Base-by-base conservation (phyloP, 2,888 invertebrate genomes). In the Cantharis rustica region DNA sequence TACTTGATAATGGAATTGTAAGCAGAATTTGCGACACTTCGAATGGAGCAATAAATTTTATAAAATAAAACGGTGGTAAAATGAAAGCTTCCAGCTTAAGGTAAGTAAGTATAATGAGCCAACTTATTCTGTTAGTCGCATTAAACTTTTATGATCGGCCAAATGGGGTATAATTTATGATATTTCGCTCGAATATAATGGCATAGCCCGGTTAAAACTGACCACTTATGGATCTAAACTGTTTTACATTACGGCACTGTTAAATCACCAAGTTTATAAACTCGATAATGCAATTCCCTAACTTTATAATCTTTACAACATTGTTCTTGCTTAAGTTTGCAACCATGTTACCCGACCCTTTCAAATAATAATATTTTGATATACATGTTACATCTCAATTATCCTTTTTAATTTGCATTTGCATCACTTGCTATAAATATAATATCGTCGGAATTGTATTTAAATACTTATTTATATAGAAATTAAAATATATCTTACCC, bases 401-500 rank as follows among this genome's bases (percentile, higher is more conserved):
- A 66, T n/a, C 13, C 7, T 66, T 66, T 66, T 66, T 16, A 13
- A 16, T 10, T 16, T 17, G 11, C 16, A n/a, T 47, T 47, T 47
- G 31, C 31, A 47, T 47, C 5, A 47, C n/a, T 47, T 23, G 4
- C 5, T 23, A 23, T n/a, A n/a, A n/a, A n/a, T n/a, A n/a, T n/a
- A n/a, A n/a, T n/a, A n/a, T n/a, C n/a, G n/a, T n/a, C n/a, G n/a
- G n/a, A n/a, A n/a, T n/a, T n/a, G n/a, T n/a, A n/a, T 20, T 20
- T 20, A 20, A 20, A 20, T 20, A 26, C 10, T 26, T 10, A 63
- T 16, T n/a, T 11, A 64, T 17, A 13, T 13, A 13, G 20, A 63
- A 71, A 61, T 15, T 2, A 23, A 68, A 68, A 20, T 10, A 13
- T 71, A 23, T 69, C 79, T 82, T 76, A 84, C 84, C 84, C 90